Evolutionary conservation across 2,888 invertebrate species (phyloP).

Genomic region (Branchinecta sandiegonensis): DNA sequence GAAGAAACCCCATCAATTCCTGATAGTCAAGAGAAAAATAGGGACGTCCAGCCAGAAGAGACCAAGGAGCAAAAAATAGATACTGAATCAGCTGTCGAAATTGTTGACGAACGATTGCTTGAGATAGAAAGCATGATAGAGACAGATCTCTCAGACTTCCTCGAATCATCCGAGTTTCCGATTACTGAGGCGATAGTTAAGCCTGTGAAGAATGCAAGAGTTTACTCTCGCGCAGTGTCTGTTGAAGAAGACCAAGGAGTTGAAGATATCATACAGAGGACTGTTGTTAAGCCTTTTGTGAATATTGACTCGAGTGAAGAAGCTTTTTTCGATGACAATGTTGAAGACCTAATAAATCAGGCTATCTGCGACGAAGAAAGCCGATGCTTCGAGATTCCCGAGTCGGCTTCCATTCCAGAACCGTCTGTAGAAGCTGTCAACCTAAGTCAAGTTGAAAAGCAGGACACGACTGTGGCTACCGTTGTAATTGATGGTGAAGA

Average conservation of each 20-base stretch:
- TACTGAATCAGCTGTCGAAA: too few species aligned
- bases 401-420: too few species aligned
- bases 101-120: too few species aligned
- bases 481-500: too few species aligned
- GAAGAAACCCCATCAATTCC: not conserved
- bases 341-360: not conserved
- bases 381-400: too few species aligned
- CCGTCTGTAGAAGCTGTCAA: too few species aligned
- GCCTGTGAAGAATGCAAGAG: not conserved
- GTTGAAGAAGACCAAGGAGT: not conserved
- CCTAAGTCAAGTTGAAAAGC: too few species aligned
- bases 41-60: not conserved
- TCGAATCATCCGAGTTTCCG: not conserved
- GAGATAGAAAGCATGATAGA: slow-evolving; percentile 11
- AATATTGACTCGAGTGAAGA: not conserved
- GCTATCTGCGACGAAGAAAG: not conserved
- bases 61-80: slow-evolving; percentile 15
- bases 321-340: not conserved
- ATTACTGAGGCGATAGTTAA: not conserved
- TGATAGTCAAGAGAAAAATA: not conserved
- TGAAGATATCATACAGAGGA: not conserved
- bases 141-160: not conserved
- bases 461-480: too few species aligned
- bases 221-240: not conserved
- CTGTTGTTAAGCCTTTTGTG: not conserved